A percentile compares a stretch with the other conserved stretches of the same genome.
Conservation (phyloP, 2,797 vertebrate species). For the Erithacus rubecula region DNA sequence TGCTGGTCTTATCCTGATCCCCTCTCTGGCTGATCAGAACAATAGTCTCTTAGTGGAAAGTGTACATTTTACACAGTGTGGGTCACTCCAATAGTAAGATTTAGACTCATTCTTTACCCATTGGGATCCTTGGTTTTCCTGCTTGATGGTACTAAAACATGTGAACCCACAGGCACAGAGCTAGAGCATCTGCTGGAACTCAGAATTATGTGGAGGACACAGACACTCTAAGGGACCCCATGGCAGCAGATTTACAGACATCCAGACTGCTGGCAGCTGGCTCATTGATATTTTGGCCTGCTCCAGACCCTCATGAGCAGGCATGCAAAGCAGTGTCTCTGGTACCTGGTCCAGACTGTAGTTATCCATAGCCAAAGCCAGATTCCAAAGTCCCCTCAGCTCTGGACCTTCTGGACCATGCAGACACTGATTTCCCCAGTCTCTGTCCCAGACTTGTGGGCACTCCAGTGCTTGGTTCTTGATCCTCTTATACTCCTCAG, state of each 20-base stretch:
- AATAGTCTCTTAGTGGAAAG: background rate
- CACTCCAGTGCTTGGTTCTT: background rate
- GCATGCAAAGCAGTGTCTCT: background rate
- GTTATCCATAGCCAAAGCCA: background rate
- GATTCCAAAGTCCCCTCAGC: background rate
- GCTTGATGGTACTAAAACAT: background rate
- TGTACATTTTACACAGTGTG: fast-evolving
- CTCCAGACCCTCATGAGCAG: background rate
- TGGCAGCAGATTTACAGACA: background rate
- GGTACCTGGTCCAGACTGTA: background rate
- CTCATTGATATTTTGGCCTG: background rate
- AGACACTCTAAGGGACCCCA: background rate
- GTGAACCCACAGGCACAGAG: background rate
- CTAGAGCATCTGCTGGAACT: background rate
- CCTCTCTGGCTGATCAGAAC: background rate
- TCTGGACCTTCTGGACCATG: background rate
- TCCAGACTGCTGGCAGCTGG: background rate
- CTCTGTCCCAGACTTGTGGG: background rate
- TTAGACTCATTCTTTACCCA: background rate
- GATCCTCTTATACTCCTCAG: background rate
- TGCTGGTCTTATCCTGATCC: fast-evolving
- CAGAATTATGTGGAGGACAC: background rate
- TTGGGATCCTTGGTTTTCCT: background rate
- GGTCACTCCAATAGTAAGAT: background rate
- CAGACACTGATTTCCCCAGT: background rate